Evolutionary conservation across 2,888 invertebrate genomes (phyloP), one percentile per base, ranked within the genome.

Genomic region (Ecliptopera silaceata): DNA sequence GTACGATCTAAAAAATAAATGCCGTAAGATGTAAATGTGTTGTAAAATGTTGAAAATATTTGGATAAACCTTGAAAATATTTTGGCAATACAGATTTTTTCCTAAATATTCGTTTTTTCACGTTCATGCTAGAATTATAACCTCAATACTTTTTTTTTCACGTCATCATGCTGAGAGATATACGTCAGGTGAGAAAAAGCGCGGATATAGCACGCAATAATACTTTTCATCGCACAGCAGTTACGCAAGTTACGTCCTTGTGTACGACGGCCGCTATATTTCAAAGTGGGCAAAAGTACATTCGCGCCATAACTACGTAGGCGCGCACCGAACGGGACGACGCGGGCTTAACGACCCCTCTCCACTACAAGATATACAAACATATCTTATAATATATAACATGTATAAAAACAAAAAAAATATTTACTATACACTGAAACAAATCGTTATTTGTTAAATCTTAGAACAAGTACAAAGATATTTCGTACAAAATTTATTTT

Each of bases 281-380:
- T 91, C 89, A 89, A 89, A 90, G 90, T 90, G 90, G 89, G 90
- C 90, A 90, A 88, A 87, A 88, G 90, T 91, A 90, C 87, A 84
- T 88, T 86, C 86, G 86, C 87, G 86, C 87, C 88, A 91, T 88
- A 89, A 83, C 86, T 90, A 89, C 81, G 88, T 89, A 90, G 86
- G 87, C 85, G 88, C 87, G 80, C 77, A 77, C 77, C 75, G 82
- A 71, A 77, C 82, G 88, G 89, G 88, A 86, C 88, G 80, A 71
- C 78, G 77, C 77, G 75, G 80, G 81, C 78, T 82, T 85, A 82
- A 75, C 12, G 74, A n/a, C 59, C 47, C 6, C 11, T 10, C 3
- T 54, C 54, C 54, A 54, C 26, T 50, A 8, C 0, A 46, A 36
- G 44, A 58, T 53, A 17, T 17, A n/a, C n/a, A n/a, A n/a, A n/a